Evolutionary conservation across 2,113 vertebrate genomes (phyloP).

Genomic region (Saimiri boliviensis): DNA sequence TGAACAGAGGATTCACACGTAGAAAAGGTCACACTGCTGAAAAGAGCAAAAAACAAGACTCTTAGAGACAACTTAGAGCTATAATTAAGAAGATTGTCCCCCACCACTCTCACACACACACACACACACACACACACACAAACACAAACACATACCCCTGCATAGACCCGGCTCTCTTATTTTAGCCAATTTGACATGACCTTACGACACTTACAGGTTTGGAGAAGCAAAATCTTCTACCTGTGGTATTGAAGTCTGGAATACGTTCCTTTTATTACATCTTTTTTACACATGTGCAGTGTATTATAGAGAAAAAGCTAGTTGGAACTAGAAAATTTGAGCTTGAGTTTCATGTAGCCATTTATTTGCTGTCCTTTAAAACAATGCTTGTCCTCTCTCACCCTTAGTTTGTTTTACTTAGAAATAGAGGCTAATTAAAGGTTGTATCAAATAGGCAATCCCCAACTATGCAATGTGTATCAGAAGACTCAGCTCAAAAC

Average conservation of each 20-base stretch:
- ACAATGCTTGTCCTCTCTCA: not conserved
- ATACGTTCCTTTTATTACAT: not conserved
- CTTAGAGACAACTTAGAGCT: not conserved
- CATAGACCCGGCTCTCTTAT: not conserved
- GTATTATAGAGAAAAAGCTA: not conserved
- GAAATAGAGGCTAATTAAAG: not conserved
- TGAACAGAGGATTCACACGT: not conserved
- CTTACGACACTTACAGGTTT: not conserved
- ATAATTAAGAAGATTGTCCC: not conserved
- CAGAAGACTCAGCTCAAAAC: not conserved
- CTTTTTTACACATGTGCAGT: not conserved
- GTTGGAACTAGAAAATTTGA: not conserved
- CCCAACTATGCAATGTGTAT: not conserved
- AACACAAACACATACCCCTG: not conserved
- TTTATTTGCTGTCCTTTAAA: conserved; percentile 1
- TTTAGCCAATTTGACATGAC: not conserved
- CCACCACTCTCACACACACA: not conserved
- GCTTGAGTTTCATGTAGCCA: not conserved
- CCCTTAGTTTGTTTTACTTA: not conserved
- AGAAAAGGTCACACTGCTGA: not conserved
- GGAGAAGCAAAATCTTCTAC: not conserved
- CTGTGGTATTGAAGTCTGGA: not conserved
- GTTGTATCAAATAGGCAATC: not conserved
- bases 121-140: not conserved
- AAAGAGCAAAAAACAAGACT: not conserved